Evolutionary conservation across 2,888 invertebrate genomes (phyloP).

Genomic region (Drosophila mimetica): DNA sequence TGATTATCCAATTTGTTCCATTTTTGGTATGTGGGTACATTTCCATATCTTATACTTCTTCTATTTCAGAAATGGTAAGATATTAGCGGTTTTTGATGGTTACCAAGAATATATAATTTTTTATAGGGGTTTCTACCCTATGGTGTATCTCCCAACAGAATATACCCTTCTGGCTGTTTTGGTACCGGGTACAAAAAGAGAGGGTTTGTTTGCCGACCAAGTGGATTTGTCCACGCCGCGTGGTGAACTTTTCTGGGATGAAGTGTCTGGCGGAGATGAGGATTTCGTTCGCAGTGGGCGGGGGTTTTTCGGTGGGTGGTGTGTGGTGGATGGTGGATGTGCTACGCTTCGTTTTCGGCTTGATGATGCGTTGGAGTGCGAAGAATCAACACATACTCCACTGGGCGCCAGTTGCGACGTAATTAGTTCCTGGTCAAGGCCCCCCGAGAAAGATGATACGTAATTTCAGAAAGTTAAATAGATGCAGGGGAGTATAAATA

Average conservation of each 20-base stretch:
- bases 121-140: not conserved
- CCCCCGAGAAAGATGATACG: not conserved
- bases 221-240: constrained; percentile 22
- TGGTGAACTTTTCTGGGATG: constrained; percentile 14
- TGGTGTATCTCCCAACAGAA: not conserved
- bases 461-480: not conserved
- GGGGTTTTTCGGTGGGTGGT: constrained; percentile 2
- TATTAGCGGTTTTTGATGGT: no score
- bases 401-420: constrained; percentile 12
- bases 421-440: constrained; percentile 23
- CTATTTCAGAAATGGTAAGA: not conserved
- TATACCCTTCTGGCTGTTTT: not conserved
- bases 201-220: constrained; percentile 34
- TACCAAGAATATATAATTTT: no score
- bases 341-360: constrained; percentile 20
- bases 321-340: constrained; percentile 1
- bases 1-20: no score
- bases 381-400: constrained; percentile 36
- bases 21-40: not conserved
- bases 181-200: not conserved
- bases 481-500: not conserved
- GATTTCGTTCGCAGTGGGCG: not conserved
- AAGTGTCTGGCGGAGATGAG: not conserved
- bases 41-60: not conserved
- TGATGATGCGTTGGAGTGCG: constrained; percentile 33